Evolutionary conservation across 2,113 vertebrate species (phyloP).

Genomic region (Carassius carassius): DNA sequence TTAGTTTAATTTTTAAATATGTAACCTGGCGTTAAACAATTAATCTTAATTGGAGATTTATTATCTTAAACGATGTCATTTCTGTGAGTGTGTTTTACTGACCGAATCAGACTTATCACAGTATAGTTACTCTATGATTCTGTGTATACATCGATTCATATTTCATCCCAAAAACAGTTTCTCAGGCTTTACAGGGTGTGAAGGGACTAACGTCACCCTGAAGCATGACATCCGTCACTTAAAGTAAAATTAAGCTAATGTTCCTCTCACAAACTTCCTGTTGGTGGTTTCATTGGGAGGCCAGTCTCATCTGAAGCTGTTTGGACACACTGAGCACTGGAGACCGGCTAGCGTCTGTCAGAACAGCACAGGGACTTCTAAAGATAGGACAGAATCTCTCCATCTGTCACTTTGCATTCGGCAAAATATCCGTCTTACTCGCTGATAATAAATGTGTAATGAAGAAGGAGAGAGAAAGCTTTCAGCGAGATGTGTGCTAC

Average conservation of each 20-base stretch:
- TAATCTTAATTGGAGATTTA: background rate
- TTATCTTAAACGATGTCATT: background rate
- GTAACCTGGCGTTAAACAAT: background rate
- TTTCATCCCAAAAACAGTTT: background rate
- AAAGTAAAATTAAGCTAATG: background rate
- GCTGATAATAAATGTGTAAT: conserved; percentile 13
- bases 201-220: background rate
- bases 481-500: background rate
- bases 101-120: background rate
- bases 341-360: background rate
- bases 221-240: background rate
- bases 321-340: background rate
- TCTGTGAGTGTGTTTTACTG: background rate
- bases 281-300: background rate
- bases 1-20: background rate
- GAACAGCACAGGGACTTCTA: conserved; percentile 18
- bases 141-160: background rate
- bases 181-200: background rate
- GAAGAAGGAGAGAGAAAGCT: conserved; percentile 21
- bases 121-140: background rate
- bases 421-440: background rate
- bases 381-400: conserved; percentile 28
- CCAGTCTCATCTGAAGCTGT: background rate
- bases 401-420: conserved; percentile 30
- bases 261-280: background rate